A percentile compares a stretch with the other conserved stretches of the same genome.
Evolutionary conservation across 2,888 invertebrate species (phyloP).

Genomic region (Drosophila meridiana): DNA sequence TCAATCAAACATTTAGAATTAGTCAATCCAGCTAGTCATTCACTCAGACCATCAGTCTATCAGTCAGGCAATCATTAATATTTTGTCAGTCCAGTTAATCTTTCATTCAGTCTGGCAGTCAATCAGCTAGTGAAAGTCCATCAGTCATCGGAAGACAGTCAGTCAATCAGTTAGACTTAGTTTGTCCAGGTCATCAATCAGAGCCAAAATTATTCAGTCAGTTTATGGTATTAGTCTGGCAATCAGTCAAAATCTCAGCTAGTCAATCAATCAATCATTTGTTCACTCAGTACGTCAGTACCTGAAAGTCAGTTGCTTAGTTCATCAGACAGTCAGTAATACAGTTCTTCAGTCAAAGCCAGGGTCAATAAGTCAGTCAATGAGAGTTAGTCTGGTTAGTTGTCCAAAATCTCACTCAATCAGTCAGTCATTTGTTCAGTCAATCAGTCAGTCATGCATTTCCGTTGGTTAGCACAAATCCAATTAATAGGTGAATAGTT

Average conservation of each 20-base stretch:
- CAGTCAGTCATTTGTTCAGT: neutral
- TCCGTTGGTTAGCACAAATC: conserved; percentile 34
- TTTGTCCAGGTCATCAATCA: neutral
- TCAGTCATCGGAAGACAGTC: neutral
- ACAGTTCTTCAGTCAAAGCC: too few species aligned
- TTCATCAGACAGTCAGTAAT: too few species aligned
- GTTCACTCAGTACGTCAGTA: neutral
- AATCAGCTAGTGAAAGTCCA: too few species aligned
- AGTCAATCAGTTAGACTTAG: neutral
- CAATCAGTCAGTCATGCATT: conserved; percentile 19
- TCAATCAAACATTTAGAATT: neutral
- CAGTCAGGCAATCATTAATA: too few species aligned
- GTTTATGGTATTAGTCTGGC: neutral
- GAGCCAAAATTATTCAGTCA: neutral
- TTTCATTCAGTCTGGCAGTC: too few species aligned
- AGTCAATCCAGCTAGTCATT: neutral
- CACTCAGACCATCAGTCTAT: too few species aligned
- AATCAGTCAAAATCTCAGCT: neutral
- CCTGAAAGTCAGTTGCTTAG: neutral
- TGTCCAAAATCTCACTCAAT: neutral
- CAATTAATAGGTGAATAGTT: conserved; percentile 60
- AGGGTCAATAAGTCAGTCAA: neutral
- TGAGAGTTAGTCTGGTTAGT: neutral
- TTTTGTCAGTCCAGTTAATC: too few species aligned
- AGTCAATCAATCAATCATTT: neutral